Evolutionary conservation across 2,113 vertebrate genomes (phyloP).

Genomic region (Lycaon pictus): DNA sequence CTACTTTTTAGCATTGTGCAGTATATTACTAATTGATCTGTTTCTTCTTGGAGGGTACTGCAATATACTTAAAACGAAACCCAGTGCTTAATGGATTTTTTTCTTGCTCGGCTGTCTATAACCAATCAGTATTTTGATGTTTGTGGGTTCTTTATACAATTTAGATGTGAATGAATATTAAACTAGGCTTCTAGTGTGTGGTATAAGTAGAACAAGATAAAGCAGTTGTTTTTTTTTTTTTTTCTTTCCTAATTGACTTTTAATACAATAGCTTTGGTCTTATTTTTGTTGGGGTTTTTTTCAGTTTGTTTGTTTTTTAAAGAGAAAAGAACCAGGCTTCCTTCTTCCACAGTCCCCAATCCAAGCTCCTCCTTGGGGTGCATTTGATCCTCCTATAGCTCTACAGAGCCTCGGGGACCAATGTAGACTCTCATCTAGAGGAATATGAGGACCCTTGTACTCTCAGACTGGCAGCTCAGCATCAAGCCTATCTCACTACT

Average conservation of each 20-base stretch:
- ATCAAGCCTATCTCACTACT: too few species aligned
- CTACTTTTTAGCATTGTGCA: constrained; percentile 21
- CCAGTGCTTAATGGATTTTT: constrained; percentile 61
- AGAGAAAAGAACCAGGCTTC: background rate
- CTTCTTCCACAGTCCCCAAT: background rate
- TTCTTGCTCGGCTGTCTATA: constrained; percentile 68
- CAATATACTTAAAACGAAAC: constrained; percentile 68
- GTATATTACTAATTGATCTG: constrained; percentile 78
- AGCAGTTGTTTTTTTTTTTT: background rate
- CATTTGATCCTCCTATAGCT: background rate
- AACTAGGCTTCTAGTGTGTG: constrained; percentile 33
- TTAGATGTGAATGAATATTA: constrained; percentile 59
- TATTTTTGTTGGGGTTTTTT: background rate
- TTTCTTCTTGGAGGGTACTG: constrained; percentile 66
- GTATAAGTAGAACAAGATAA: constrained; percentile 44
- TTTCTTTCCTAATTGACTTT: constrained; percentile 50
- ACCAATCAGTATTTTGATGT: constrained; percentile 66
- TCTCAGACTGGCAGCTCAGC: background rate
- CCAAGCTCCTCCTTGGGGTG: background rate
- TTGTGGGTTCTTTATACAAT: constrained; percentile 57
- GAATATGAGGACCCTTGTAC: background rate
- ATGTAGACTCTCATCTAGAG: background rate
- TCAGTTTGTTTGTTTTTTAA: background rate
- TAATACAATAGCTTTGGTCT: constrained; percentile 25
- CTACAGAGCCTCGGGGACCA: background rate